Evolutionary conservation across 2,888 invertebrate species (phyloP), one percentile per base, ranked within the genome.

Genomic region (Pammene fasciana): DNA sequence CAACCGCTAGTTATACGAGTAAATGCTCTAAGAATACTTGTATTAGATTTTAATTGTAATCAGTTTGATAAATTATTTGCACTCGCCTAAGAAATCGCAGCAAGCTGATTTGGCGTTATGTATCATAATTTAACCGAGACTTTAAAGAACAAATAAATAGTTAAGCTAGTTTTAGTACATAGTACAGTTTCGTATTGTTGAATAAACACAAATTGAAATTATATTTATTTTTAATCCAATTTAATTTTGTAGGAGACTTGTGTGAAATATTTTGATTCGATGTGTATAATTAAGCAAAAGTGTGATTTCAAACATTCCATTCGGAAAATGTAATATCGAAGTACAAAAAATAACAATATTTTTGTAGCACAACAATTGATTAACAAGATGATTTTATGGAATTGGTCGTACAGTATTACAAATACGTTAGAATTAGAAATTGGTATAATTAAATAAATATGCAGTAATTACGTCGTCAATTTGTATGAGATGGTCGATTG

Each of bases 281-380:
- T 86, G 83, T 86, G 84, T 88, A 86, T 84, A 82, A 80, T 75
- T 78, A 85, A 82, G 79, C 77, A 77, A 82, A 81, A 78, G 88
- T 88, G 90, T 91, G 90, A 90, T 90, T 88, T 86, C 82, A 81
- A 88, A 90, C 92, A 92, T 92, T 92, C 92, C 92, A 90, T 78
- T 76, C 81, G 88, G 89, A 87, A 89, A 86, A 81, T 90, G 87
- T 89, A 87, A 88, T 87, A 82, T 65, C 86, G 86, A 89, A 92
- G 92, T 92, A 92, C 91, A 92, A 92, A 92, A 89, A 80, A 87
- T 87, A 89, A 82, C 82, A 84, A 92, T 91, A 91, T 92, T 91
- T 92, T 90, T 92, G 87, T 91, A 90, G 80, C 80, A 77, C 83
- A 86, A 83, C 79, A 78, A 84, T 85, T 76, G 85, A 85, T 80